These are phyloP conservation scores for Acleris sparsana DNA, from an alignment of 2,888 invertebrate genomes.

Conservation along the genomic window DNA sequence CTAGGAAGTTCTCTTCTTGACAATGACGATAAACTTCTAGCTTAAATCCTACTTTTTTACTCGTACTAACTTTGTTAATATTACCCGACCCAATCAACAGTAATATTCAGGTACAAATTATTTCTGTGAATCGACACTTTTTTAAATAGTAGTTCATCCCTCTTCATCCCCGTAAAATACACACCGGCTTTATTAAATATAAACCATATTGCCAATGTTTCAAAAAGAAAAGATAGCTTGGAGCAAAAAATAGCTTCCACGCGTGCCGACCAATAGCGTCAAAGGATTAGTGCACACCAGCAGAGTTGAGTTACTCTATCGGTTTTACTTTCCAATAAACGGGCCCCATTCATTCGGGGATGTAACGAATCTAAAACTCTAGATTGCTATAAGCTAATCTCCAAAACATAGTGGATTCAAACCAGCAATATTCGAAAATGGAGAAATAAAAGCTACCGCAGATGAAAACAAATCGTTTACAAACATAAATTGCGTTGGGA, in stretches of 20 bases:
- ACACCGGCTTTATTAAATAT: no score
- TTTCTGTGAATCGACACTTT: no score
- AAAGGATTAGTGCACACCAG: slow-evolving; percentile 1
- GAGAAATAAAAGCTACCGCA: slow-evolving; percentile 12
- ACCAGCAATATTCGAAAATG: background rate
- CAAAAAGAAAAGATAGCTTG: background rate
- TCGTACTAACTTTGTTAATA: no score
- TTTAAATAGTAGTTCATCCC: no score
- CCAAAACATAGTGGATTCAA: background rate
- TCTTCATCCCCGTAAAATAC: no score
- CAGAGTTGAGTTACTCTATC: background rate
- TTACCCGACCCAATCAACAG: no score
- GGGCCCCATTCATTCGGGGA: background rate
- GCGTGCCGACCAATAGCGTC: slow-evolving; percentile 9
- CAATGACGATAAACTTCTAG: no score
- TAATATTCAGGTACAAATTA: no score
- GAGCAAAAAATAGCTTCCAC: background rate
- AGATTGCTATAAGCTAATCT: background rate
- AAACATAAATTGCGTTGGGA: slow-evolving; percentile 22
- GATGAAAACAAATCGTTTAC: slow-evolving; percentile 29
- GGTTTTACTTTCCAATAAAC: slow-evolving; percentile 1
- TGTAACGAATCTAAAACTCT: background rate
- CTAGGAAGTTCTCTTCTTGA: background rate
- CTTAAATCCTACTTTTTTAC: no score
- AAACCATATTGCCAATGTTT: no score